Base-by-base conservation (phyloP, 2,113 vertebrate genomes). In the Syngnathoides biaculeatus region DNA sequence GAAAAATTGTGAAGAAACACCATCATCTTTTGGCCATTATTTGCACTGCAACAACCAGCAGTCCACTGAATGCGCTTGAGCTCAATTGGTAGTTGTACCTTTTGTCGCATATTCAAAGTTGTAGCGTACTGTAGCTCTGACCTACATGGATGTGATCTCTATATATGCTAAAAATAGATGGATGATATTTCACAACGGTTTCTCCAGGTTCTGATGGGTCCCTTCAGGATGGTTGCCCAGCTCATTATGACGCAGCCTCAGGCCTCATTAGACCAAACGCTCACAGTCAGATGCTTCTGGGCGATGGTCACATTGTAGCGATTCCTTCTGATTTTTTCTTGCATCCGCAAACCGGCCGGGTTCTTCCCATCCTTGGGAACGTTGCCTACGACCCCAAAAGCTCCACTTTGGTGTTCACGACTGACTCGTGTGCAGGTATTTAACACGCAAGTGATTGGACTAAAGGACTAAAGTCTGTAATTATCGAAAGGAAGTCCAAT, bases 321-420 rank as follows among this genome's bases (percentile, higher is more conserved):
- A 89, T 94, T 42, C 93, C 94, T 0, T 42, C 79, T 0, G 85
- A 93, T 64, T 90, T 90, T 79, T 94, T 95, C 59, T 59, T 98
- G 38, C 93, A 96, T 72, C 93, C 94, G 0, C 86, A 93, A 57
- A 96, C 95, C 0, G 91, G 92, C 26, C 88, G 81, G n/a, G 79
- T 95, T 20, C 87, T 97, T 68, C 93, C 92, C 0, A 45, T 94
- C 22, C 81, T 89, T 14, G 95, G 95, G 9, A 95, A 95, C 0
- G 64, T 95, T 50, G 92, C 91, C 30, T 95, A 92, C 0, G 93
- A 95, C 71, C 89, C 94, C 4, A 43, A 75, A 45, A 88, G 61
- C 19, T 90, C 91, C 1, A 86, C 79, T 15, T 80, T 96, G 65
- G 88, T 95, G 60, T 84, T 90, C 15, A 87, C 90, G 9, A 83